Evolutionary conservation across 2,797 vertebrate species (phyloP).

Genomic region (Sphenodon punctatus): DNA sequence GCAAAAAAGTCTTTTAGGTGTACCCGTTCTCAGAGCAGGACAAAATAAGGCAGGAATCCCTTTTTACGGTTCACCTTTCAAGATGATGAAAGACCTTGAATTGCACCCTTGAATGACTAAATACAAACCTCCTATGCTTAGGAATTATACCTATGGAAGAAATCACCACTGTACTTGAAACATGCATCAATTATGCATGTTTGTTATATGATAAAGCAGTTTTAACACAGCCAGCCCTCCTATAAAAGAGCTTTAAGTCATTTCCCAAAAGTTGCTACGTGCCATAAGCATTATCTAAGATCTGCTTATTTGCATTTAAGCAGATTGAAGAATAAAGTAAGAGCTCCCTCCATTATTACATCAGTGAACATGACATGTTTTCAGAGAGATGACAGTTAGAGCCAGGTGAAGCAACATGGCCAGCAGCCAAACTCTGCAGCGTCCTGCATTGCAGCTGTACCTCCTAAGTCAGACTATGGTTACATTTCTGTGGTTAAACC

Average conservation of each 20-base stretch:
- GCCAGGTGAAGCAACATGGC: slow-evolving; percentile 30
- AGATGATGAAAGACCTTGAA: too few species aligned
- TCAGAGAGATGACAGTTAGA: slow-evolving; percentile 19
- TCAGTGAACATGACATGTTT: slow-evolving; percentile 12
- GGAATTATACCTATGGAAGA: too few species aligned
- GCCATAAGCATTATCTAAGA: background rate
- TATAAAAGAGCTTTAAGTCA: background rate
- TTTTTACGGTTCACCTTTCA: too few species aligned
- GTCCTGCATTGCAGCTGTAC: background rate
- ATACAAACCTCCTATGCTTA: too few species aligned
- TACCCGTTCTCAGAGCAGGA: too few species aligned
- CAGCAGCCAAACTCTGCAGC: background rate
- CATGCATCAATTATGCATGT: background rate
- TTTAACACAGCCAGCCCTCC: background rate
- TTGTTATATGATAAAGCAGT: background rate
- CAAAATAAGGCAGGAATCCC: too few species aligned
- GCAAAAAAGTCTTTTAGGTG: too few species aligned
- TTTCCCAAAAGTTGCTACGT: background rate
- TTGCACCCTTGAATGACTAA: too few species aligned
- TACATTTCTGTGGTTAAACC: slow-evolving; percentile 2
- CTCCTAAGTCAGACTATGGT: fast-evolving
- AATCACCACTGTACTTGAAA: background rate
- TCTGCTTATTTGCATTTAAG: slow-evolving; percentile 14
- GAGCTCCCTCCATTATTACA: slow-evolving; percentile 7
- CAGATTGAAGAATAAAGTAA: background rate